Evolutionary conservation across 2,888 invertebrate genomes (phyloP), one percentile per base, ranked within the genome.

Genomic region (Morpho achilles): DNA sequence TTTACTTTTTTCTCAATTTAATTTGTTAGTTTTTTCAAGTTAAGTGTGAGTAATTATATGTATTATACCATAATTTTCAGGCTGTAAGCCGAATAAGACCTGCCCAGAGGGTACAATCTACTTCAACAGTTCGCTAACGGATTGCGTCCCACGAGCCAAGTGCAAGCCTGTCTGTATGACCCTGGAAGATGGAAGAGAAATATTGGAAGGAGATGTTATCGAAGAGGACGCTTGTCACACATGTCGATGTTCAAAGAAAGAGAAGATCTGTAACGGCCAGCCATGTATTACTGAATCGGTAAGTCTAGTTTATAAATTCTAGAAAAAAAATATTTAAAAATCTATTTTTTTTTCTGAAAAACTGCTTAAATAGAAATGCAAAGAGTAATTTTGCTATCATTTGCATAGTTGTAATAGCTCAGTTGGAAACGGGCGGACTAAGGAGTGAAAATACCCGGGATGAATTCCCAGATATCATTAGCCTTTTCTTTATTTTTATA

Each of bases 151-250:
- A 0, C 93, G 93, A 55, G 91, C 92, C 0, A 88, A 92, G 50
- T 98, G 97, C 78, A 92, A 92, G 64, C 94, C 94, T 0, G 81
- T 94, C 1, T 96, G 97, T 69, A 87, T 95, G 84, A 92, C 93
- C 43, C 80, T 94, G 16, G 70, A 71, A 0, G 92, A 95, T 57
- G 96, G 94, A 0, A 84, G 84, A 6, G 91, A 92, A 10, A 93
- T 94, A 71, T 93, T 93, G 57, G 97, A 97, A 79, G 96, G 97
- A 0, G 96, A 96, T 72, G 75, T 94, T 23, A 91, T 96, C 0
- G 93, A 93, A 61, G 93, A 94, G 61, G 96, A 97, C 75, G 92
- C 91, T 0, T 97, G 97, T 74, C 95, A 96, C 69, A 94, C 94
- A 0, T 98, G 97, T 71, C 92, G 92, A 53, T 96, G 96, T 66